Evolutionary conservation across 2,113 vertebrate genomes (phyloP), one percentile per base, ranked within the genome.

Genomic region (Mormoops blainvillei): DNA sequence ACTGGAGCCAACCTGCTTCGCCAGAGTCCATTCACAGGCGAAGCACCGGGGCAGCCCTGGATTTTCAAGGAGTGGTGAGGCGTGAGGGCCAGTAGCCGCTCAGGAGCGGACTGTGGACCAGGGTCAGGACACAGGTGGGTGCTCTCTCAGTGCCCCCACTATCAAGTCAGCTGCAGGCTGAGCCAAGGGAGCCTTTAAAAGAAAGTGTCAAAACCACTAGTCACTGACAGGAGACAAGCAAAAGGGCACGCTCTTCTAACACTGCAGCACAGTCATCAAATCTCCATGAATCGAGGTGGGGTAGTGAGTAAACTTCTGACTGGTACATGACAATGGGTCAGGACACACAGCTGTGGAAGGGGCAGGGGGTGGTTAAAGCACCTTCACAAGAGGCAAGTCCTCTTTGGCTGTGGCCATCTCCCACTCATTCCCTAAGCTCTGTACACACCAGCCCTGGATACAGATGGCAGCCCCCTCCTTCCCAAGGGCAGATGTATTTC

Each of bases 61-160:
- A 41, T 48, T 68, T 78, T 22, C 58, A 31, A 4, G 14, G 38
- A 22, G 38, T 3, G 10, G 4, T 24, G 10, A 38, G 43, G 70
- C 71, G 24, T 0, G 0, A 33, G 68, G n/a, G 19, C 5, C 4
- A 22, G 58, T 61, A 31, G 45, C 54, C 43, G 43, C 43, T 81
- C 0, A n/a, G 18, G 9, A 52, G 58, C 14, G 43, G 50, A 61
- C 50, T 0, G 2, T 7, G 41, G 26, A 33, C 31, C 3, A 11
- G 0, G 0, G 28, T 1, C 2, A 22, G 48, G 48, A n/a, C 31
- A n/a, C 74, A 22, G 71, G 43, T 33, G 73, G 73, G 73, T 0
- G 28, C 24, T 41, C 61, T 38, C 52, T 87, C 68, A 16, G 74
- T 6, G 22, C 22, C 36, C 68, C 87, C 19, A 45, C 22, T 68